Evolutionary conservation across 2,888 invertebrate genomes (phyloP), one percentile per base, ranked within the genome.

Genomic region (Dromius quadrimaculatus): DNA sequence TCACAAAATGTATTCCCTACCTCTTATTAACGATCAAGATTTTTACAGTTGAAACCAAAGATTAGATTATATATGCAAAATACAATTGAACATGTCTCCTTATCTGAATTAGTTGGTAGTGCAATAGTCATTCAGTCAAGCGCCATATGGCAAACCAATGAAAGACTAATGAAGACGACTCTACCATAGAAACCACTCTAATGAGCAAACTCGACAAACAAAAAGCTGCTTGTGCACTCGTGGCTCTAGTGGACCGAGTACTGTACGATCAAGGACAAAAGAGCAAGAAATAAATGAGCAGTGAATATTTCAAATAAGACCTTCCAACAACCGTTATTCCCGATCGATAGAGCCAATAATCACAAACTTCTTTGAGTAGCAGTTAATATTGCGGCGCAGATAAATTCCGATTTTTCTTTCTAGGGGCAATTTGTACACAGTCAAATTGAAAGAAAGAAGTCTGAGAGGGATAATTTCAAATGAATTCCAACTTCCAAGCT

Each of bases 81-180:
- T n/a, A n/a, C n/a, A n/a, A n/a, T n/a, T n/a, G n/a, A n/a, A n/a
- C n/a, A n/a, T n/a, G n/a, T n/a, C n/a, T n/a, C n/a, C n/a, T n/a
- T n/a, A n/a, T n/a, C n/a, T n/a, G n/a, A n/a, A n/a, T n/a, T n/a
- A n/a, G n/a, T n/a, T n/a, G n/a, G n/a, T n/a, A n/a, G n/a, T n/a
- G 11, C 8, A 8, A 36, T 23, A 59, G 36, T 59, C 36, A 59
- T 36, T 59, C 59, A 59, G 36, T 20, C 6, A 23, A 20, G 22
- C 28, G 15, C 59, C 9, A n/a, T n/a, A n/a, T n/a, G 20, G 36
- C n/a, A 20, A 36, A 59, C 45, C 69, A 69, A 69, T 59, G 69
- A 61, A 69, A 69, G 61, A 69, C 69, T 69, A 69, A 69, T 69
- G 69, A 69, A 69, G 59, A 68, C 57, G 22, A 45, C 47, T 50